Base-by-base conservation (phyloP, 2,113 vertebrate genomes). In the Alectura lathami region DNA sequence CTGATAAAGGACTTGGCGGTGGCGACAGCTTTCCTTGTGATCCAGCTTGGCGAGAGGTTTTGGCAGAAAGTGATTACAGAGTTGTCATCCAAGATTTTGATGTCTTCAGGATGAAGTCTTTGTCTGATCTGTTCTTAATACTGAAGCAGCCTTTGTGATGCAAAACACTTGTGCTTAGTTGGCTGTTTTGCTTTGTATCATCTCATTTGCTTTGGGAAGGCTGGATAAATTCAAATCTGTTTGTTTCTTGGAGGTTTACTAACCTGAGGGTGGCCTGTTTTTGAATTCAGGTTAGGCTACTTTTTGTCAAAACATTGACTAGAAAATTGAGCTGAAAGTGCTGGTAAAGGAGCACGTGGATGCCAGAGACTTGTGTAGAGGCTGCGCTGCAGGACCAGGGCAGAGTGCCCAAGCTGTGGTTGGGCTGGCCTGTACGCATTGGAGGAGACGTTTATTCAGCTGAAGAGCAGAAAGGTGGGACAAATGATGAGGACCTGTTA, bases 151-250 rank as follows among this genome's bases (percentile, higher is more conserved):
- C 48, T 69, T 36, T 1, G 1, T 0, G 7, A 3, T 45, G 81
- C 3, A 51, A 56, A 17, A 43, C 29, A 10, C 8, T 7, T 5
- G n/a, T 4, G 0, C 29, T 51, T 42, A 8, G n/a, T 62, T 0
- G n/a, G 23, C 76, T 54, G 2, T 38, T 74, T 40, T 22, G 13
- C n/a, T 16, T 16, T 4, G 48, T 23, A 11, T 42, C n/a, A 5
- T 5, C 30, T 74, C 2, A 0, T 43, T 56, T 17, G 83, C 34
- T 4, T 4, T 29, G 13, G 63, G 36, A 12, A 51, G 67, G 30
- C 66, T 11, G 67, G n/a, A 13, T 24, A 32, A 17, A 21, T 0
- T 1, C 17, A 6, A 36, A 5, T 23, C 64, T 17, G 56, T 4
- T 5, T 1, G 26, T 30, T 0, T 6, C n/a, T 3, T 30, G 82